These are phyloP conservation scores for Otocyon megalotis DNA, from an alignment of 2,113 vertebrate genomes.

Conservation along the genomic window DNA sequence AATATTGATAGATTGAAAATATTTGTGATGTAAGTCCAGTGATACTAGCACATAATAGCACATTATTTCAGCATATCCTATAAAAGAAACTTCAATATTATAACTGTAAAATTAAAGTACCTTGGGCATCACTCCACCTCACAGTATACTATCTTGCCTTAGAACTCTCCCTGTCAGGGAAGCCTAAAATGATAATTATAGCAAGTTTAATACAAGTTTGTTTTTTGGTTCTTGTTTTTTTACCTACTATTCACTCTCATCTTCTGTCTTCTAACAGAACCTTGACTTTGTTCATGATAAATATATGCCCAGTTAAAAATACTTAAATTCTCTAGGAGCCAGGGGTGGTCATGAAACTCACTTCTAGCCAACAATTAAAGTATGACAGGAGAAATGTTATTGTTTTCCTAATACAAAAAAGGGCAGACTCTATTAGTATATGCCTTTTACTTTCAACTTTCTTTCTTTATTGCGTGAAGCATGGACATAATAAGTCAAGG, in stretches of 20 bases:
- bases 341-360: neutral
- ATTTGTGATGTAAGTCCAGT: neutral
- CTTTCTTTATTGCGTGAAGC: neutral
- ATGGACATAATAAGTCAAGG: neutral
- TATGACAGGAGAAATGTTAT: neutral
- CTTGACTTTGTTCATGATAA: neutral
- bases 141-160: neutral
- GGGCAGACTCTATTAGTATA: neutral
- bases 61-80: neutral
- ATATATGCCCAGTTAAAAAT: neutral
- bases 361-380: neutral
- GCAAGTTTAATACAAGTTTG: neutral
- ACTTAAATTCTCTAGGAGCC: neutral
- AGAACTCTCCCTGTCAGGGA: neutral
- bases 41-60: neutral
- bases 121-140: neutral
- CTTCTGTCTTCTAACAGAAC: slow-evolving; percentile 18
- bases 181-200: neutral
- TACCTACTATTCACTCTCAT: neutral
- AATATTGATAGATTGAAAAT: neutral
- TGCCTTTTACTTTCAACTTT: neutral
- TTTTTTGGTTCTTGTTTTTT: neutral
- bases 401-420: neutral
- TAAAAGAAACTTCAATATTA: neutral
- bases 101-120: neutral